These are phyloP conservation scores for Cyclophora albipunctata DNA, from an alignment of 2,888 invertebrate species.

Conservation along the genomic window DNA sequence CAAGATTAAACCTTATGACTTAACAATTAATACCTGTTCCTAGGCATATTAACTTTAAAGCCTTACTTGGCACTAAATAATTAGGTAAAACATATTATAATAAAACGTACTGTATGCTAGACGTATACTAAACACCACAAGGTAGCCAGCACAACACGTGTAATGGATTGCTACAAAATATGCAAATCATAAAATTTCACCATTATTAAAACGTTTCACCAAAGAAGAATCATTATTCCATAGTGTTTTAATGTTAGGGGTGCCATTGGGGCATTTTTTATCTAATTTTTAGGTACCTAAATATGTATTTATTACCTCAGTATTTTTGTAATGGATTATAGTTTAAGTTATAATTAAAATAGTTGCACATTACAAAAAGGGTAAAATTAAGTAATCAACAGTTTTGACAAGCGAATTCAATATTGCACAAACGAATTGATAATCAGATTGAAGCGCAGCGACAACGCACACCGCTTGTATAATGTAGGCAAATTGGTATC, in stretches of 20 bases:
- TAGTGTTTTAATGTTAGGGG: conserved; percentile 33
- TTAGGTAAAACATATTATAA: not conserved
- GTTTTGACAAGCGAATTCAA: no score
- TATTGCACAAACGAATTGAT: no score
- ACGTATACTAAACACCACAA: conserved; percentile 17
- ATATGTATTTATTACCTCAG: no score
- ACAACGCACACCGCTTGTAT: conserved; percentile 10
- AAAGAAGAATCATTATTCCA: conserved; percentile 45
- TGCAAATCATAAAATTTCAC: conserved; percentile 54
- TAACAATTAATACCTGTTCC: no score
- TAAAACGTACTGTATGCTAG: not conserved
- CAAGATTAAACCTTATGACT: no score
- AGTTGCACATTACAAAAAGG: no score
- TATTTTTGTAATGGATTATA: no score
- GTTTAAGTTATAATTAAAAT: no score
- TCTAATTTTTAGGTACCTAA: no score
- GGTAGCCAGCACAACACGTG: conserved; percentile 31
- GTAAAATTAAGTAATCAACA: no score
- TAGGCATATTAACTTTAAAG: no score
- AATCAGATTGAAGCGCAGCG: conserved; percentile 5
- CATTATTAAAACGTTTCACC: conserved; percentile 50
- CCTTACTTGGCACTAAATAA: no score
- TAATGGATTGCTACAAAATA: conserved; percentile 52
- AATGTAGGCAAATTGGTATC: conserved; percentile 19
- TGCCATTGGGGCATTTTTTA: conserved; percentile 11